Percentiles rank a stretch among this genome's conserved stretches.
These are phyloP conservation scores for Alces alces DNA, from an alignment of 2,113 vertebrate genomes.

Conservation along the genomic window DNA sequence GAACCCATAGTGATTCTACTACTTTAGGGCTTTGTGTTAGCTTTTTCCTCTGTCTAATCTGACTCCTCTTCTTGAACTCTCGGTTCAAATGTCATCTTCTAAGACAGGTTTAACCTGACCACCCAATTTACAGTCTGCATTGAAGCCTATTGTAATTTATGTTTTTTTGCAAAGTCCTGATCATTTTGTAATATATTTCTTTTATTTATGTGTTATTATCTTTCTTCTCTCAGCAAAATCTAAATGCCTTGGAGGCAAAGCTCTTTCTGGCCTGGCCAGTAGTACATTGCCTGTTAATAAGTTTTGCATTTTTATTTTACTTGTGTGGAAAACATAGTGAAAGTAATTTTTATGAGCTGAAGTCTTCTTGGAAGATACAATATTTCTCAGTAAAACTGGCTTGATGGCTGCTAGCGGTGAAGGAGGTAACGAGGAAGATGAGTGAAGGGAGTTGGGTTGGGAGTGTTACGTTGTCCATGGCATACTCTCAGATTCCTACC, in stretches of 20 bases:
- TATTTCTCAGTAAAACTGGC: not conserved
- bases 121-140: not conserved
- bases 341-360: not conserved
- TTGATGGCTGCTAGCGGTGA: not conserved
- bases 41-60: not conserved
- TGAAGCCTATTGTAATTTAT: not conserved
- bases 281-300: not conserved
- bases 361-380: not conserved
- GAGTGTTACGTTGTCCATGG: rapidly evolving
- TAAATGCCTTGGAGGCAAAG: not conserved
- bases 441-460: not conserved
- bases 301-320: not conserved
- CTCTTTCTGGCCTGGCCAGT: not conserved
- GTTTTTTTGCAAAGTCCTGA: not conserved
- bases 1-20: not conserved
- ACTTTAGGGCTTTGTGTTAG: not conserved
- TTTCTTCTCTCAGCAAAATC: not conserved
- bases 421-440: not conserved
- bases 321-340: not conserved
- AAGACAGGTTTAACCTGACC: not conserved
- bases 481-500: not conserved
- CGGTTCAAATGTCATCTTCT: not conserved
- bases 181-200: not conserved
- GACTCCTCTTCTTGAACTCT: not conserved
- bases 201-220: not conserved